Percentiles rank a stretch among this genome's conserved stretches.
phyloP scores from a whole-genome alignment of 2,888 invertebrate species.

The Baccha elongata region DNA sequence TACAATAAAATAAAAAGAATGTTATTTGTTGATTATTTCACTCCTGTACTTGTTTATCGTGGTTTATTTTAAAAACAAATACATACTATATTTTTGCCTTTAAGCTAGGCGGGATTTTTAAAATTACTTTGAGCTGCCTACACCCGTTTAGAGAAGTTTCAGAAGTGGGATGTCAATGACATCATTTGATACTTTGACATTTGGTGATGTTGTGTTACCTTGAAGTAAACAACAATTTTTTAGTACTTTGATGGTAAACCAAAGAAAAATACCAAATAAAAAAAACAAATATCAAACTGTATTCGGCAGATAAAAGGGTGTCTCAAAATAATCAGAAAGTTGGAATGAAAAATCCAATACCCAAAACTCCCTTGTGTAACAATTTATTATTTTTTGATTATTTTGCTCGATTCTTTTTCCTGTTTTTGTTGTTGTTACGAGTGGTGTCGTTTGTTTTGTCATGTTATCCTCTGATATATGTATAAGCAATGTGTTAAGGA shows the following conservation, averaged over 20 bases:
- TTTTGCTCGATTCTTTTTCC: slow-evolving; percentile 50
- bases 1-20: neutral
- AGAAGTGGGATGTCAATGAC: slow-evolving; percentile 34
- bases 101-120: slow-evolving; percentile 16
- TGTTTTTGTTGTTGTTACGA: neutral
- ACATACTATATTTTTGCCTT: neutral
- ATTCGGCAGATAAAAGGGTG: neutral
- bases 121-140: slow-evolving; percentile 16
- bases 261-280: slow-evolving; percentile 7
- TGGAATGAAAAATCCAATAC: slow-evolving; percentile 15
- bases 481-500: slow-evolving; percentile 28
- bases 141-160: neutral
- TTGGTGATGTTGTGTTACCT: slow-evolving; percentile 14
- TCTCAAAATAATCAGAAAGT: neutral
- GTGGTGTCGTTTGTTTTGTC: slow-evolving; percentile 3
- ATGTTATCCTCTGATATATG: slow-evolving; percentile 39
- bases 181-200: slow-evolving; percentile 28
- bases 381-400: slow-evolving; percentile 69
- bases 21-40: slow-evolving; percentile 29
- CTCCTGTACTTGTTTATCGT: neutral
- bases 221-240: slow-evolving; percentile 19
- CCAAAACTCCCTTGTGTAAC: slow-evolving; percentile 16
- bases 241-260: slow-evolving; percentile 1
- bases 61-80: neutral
- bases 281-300: slow-evolving; percentile 10